These are phyloP conservation scores for Thymelicus lineola DNA, from an alignment of 2,888 invertebrate species.

Conservation along the genomic window DNA sequence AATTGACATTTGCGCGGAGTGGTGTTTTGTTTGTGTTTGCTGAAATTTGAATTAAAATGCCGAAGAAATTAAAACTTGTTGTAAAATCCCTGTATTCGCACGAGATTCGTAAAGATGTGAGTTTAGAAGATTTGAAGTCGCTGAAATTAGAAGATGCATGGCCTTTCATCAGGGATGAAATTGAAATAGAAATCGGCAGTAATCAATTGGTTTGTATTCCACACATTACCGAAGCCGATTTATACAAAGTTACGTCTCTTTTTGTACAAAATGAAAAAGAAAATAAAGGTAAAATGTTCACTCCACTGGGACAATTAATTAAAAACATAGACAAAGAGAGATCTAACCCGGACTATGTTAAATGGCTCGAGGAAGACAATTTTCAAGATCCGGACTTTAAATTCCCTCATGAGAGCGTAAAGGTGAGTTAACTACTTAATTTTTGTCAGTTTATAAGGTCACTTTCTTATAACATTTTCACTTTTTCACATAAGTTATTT, in stretches of 20 bases:
- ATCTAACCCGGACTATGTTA: conserved; percentile 69
- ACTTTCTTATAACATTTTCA: neutral
- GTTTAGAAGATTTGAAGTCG: conserved; percentile 73
- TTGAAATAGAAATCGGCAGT: conserved; percentile 81
- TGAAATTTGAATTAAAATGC: conserved; percentile 63
- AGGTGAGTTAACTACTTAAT: conserved; percentile 50
- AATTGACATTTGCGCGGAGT: conserved; percentile 48
- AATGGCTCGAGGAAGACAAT: conserved; percentile 68
- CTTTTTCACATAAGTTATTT: neutral
- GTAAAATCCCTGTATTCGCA: conserved; percentile 80
- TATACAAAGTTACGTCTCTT: conserved; percentile 78
- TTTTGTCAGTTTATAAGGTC: too few relatives aligned
- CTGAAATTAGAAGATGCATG: conserved; percentile 80
- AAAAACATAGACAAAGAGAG: conserved; percentile 74
- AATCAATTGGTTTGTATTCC: conserved; percentile 80
- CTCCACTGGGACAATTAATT: conserved; percentile 73
- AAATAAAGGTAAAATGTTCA: conserved; percentile 78
- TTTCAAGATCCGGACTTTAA: conserved; percentile 73
- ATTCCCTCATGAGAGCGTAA: conserved; percentile 81
- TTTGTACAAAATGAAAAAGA: conserved; percentile 78
- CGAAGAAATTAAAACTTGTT: conserved; percentile 80
- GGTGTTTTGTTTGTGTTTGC: conserved; percentile 42
- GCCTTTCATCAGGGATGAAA: conserved; percentile 83
- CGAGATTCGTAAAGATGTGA: conserved; percentile 82
- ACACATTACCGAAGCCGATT: conserved; percentile 80